Percentiles rank a stretch among this genome's conserved stretches.
These are phyloP conservation scores for Harlomillsia oculata DNA, from an alignment of 1,140 invertebrate species.

Conservation along the genomic window DNA sequence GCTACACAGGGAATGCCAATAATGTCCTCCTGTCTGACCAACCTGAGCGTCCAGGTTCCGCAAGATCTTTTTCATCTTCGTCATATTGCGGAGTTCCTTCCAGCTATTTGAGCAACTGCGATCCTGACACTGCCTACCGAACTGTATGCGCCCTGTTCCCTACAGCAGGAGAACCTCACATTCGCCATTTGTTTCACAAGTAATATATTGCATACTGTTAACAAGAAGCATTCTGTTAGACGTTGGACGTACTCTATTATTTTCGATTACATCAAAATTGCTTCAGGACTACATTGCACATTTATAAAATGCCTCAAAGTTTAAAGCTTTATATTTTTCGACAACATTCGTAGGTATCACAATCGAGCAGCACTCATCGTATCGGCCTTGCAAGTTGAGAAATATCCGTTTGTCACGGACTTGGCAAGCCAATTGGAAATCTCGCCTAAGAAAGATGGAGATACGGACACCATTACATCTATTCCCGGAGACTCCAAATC, in stretches of 20 bases:
- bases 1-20: too few species aligned
- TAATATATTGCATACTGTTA: slow-evolving; percentile 47
- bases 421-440: slow-evolving; percentile 23
- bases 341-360: slow-evolving; percentile 63
- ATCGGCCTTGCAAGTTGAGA: slow-evolving; percentile 83
- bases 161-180: slow-evolving; percentile 61
- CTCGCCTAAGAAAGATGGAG: slow-evolving; percentile 26
- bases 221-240: neutral
- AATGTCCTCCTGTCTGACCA: neutral
- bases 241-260: neutral
- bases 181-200: slow-evolving; percentile 76
- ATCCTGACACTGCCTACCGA: slow-evolving; percentile 30
- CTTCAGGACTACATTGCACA: neutral
- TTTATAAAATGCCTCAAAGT: neutral
- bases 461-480: slow-evolving; percentile 31
- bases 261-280: neutral
- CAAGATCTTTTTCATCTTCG: slow-evolving; percentile 8
- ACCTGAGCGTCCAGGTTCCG: slow-evolving; percentile 9
- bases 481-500: slow-evolving; percentile 27
- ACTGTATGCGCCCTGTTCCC: slow-evolving; percentile 29
- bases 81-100: slow-evolving; percentile 25
- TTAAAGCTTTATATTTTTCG: neutral
- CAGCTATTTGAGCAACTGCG: slow-evolving; percentile 23
- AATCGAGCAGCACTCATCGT: slow-evolving; percentile 84
- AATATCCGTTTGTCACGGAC: slow-evolving; percentile 70